phyloP scores from a whole-genome alignment of 2,113 vertebrate species.

The Corynorhinus townsendii region DNA sequence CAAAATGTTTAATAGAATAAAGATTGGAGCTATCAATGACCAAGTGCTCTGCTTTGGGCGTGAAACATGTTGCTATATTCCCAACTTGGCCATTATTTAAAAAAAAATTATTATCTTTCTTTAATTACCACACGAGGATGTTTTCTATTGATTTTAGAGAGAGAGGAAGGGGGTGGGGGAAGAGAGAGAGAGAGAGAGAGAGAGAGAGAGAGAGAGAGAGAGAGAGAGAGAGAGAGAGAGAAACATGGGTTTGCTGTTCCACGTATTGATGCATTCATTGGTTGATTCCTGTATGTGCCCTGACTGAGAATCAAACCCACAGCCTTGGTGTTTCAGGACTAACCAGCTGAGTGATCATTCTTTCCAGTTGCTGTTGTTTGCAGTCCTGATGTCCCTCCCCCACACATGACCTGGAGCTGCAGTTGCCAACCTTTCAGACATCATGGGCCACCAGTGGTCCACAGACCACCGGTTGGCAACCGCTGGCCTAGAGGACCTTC shows the following conservation, averaged over 20 bases:
- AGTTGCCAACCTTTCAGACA: no score
- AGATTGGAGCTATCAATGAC: neutral
- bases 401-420: neutral
- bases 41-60: neutral
- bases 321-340: neutral
- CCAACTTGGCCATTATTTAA: neutral
- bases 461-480: no score
- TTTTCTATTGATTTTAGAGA: neutral
- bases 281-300: neutral
- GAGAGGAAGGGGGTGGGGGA: neutral
- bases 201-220: no score
- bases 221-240: neutral
- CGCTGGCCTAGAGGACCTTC: neutral
- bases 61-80: neutral
- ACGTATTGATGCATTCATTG: neutral
- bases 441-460: no score
- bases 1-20: neutral
- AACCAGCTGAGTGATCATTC: neutral
- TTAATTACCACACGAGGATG: neutral
- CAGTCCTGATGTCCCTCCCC: rapidly evolving
- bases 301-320: neutral
- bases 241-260: neutral
- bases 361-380: neutral
- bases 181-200: no score
- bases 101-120: neutral